These are phyloP conservation scores for Sternarchorhynchus goeldii DNA, from an alignment of 2,797 vertebrate species.

Conservation along the genomic window DNA sequence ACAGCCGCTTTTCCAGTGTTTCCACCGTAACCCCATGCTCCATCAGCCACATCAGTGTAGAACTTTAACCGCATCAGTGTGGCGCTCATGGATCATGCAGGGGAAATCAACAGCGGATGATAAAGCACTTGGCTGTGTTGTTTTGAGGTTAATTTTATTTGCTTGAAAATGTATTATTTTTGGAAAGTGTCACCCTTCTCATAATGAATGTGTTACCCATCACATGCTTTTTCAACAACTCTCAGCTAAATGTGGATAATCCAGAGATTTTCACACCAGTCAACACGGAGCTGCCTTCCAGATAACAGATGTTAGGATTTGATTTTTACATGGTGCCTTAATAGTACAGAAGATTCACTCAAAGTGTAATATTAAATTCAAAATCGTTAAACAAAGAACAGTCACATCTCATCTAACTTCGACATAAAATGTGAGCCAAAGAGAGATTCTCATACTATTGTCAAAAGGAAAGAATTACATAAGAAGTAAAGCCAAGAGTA, in stretches of 20 bases:
- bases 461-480: conserved; percentile 67
- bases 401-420: conserved; percentile 22
- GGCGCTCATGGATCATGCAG: not conserved
- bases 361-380: conserved; percentile 35
- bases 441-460: conserved; percentile 58
- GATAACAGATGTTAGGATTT: conserved; percentile 47
- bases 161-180: not conserved
- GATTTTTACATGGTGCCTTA: conserved; percentile 34
- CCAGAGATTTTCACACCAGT: conserved; percentile 40
- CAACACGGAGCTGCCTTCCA: conserved; percentile 35
- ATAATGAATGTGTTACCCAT: conserved; percentile 51
- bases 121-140: not conserved
- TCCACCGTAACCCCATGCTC: not conserved
- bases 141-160: not conserved
- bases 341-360: conserved; percentile 24
- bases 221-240: conserved; percentile 49
- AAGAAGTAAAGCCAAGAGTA: conserved; percentile 55
- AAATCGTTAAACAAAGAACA: conserved; percentile 38
- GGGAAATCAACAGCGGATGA: not conserved
- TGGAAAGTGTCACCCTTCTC: conserved; percentile 46
- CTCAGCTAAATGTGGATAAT: conserved; percentile 48
- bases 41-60: not conserved
- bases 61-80: too few species aligned
- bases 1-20: not conserved
- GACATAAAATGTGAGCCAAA: conserved; percentile 33